Percentiles rank a stretch among this genome's conserved stretches.
These are phyloP conservation scores for Gobio gobio DNA, from an alignment of 2,113 vertebrate species.

Conservation along the genomic window DNA sequence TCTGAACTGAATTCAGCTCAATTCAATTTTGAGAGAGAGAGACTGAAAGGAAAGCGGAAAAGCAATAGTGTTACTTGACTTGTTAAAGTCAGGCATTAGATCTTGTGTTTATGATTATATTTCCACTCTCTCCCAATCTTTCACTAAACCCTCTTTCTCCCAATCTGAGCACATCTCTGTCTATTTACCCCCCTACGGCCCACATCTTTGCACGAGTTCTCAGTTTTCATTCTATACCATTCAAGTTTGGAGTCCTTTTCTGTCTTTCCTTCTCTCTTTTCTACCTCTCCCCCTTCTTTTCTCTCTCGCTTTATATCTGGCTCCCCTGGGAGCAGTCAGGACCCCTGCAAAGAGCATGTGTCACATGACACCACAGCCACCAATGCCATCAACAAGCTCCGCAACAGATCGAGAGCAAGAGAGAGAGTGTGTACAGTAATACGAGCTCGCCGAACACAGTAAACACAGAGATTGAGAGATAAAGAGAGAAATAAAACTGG, in stretches of 20 bases:
- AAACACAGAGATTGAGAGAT: constrained; percentile 33
- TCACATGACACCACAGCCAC: constrained; percentile 43
- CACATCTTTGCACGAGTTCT: constrained; percentile 26
- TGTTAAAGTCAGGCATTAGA: background rate
- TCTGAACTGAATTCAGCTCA: background rate
- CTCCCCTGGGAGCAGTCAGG: constrained; percentile 31
- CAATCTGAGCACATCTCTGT: background rate
- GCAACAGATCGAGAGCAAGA: background rate
- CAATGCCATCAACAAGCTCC: constrained; percentile 29
- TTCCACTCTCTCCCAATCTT: background rate
- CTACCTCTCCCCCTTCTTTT: background rate
- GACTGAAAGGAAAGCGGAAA: background rate
- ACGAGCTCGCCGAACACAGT: background rate
- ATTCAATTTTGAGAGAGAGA: background rate
- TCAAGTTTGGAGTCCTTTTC: constrained; percentile 34
- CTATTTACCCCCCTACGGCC: constrained; percentile 24
- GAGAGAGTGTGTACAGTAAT: constrained; percentile 19
- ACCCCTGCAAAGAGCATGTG: constrained; percentile 47
- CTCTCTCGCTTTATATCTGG: constrained; percentile 20
- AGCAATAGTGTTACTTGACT: background rate
- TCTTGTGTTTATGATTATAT: background rate
- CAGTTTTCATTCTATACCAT: constrained; percentile 39
- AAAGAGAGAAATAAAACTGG: constrained; percentile 1
- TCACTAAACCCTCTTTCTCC: constrained; percentile 2
- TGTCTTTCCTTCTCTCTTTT: constrained; percentile 23